These are phyloP conservation scores for Drosophila lacteicornis DNA, from an alignment of 1,140 invertebrate species.

Conservation along the genomic window DNA sequence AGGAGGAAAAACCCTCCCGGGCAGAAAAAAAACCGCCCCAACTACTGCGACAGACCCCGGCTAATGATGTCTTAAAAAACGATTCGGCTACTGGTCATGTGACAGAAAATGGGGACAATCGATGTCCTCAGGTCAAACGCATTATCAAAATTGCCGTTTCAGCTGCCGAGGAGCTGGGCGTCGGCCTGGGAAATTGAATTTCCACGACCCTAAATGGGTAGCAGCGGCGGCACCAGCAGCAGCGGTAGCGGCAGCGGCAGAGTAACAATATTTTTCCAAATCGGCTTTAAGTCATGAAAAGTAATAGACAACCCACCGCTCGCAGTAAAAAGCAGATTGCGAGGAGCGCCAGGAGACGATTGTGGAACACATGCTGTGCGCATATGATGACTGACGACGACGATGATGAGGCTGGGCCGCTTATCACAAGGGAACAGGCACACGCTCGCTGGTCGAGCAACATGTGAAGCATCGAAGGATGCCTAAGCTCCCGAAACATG, in stretches of 20 bases:
- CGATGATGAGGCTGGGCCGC: constrained; percentile 44
- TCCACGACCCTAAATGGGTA: constrained; percentile 63
- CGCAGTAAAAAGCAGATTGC: constrained; percentile 82
- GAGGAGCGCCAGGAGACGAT: constrained; percentile 64
- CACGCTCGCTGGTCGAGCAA: constrained; percentile 52
- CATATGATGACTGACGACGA: constrained; percentile 72
- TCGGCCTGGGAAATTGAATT: constrained; percentile 75
- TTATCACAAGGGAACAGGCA: constrained; percentile 74
- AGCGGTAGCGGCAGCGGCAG: constrained; percentile 3
- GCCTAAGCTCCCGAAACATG: constrained; percentile 22
- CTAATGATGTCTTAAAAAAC: constrained; percentile 84
- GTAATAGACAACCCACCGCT: constrained; percentile 75
- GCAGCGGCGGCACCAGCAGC: constrained; percentile 1
- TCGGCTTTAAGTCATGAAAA: constrained; percentile 85
- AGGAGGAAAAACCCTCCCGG: constrained; percentile 36
- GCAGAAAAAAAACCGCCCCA: constrained; percentile 19
- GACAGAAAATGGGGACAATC: constrained; percentile 78
- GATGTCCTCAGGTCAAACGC: constrained; percentile 82
- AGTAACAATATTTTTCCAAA: constrained; percentile 84
- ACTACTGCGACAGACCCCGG: constrained; percentile 29
- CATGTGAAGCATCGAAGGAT: constrained; percentile 44
- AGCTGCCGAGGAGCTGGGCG: constrained; percentile 53
- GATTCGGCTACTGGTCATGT: constrained; percentile 69
- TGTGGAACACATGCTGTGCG: constrained; percentile 84
- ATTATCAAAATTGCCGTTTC: constrained; percentile 81